Percentiles rank a stretch among this genome's conserved stretches.
These are phyloP conservation scores for Smittia sp. DNA, from an alignment of 2,888 invertebrate species.

Conservation along the genomic window DNA sequence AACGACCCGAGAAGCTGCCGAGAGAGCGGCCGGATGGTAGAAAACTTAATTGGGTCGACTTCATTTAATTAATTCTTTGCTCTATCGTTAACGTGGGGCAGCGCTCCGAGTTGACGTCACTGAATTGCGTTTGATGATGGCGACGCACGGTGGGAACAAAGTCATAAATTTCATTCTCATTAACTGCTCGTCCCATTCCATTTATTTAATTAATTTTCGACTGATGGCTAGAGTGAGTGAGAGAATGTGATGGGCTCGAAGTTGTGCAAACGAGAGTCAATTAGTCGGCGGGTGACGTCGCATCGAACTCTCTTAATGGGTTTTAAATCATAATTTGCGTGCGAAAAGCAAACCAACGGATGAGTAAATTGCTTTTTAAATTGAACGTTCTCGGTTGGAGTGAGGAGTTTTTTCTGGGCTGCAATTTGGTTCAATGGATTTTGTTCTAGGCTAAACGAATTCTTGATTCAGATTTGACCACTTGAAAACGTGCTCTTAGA, in stretches of 20 bases:
- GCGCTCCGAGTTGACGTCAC: slow-evolving; percentile 1
- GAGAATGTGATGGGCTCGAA: not conserved
- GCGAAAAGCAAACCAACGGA: not conserved
- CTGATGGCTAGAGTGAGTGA: not conserved
- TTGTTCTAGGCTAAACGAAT: too few species aligned
- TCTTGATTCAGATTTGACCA: too few species aligned
- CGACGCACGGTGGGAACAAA: not conserved
- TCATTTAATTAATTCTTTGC: slow-evolving; percentile 18
- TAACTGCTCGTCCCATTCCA: not conserved
- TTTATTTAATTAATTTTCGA: slow-evolving; percentile 17
- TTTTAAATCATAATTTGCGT: slow-evolving; percentile 21
- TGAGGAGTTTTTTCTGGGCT: not conserved
- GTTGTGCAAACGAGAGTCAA: slow-evolving; percentile 7
- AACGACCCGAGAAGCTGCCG: not conserved
- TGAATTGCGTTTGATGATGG: not conserved
- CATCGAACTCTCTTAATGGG: slow-evolving; percentile 9
- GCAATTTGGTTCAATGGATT: too few species aligned
- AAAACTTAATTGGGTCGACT: slow-evolving; percentile 22
- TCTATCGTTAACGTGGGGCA: not conserved
- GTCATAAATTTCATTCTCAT: not conserved
- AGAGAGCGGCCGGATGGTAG: slow-evolving; percentile 1
- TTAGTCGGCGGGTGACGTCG: not conserved
- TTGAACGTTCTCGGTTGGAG: not conserved
- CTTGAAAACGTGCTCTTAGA: too few species aligned
- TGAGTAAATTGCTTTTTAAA: slow-evolving; percentile 18